These are phyloP conservation scores for Phanerotoma sp. DNA, from an alignment of 2,888 invertebrate genomes.

Conservation along the genomic window DNA sequence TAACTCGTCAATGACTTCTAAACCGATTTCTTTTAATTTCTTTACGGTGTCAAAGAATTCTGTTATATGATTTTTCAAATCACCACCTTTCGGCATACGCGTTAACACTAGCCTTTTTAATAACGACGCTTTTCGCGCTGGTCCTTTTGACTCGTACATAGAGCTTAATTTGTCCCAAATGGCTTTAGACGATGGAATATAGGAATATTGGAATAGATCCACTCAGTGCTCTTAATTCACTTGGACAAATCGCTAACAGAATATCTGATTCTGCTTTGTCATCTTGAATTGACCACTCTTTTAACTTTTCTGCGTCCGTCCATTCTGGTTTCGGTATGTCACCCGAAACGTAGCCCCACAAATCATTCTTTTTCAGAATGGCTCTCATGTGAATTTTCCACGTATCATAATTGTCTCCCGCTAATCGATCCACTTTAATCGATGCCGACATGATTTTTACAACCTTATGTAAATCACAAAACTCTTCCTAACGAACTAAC, in stretches of 20 bases:
- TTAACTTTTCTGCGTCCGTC: not conserved
- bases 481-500: too few relatives aligned
- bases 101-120: conserved; percentile 24
- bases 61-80: conserved; percentile 26
- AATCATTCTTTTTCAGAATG: conserved; percentile 30
- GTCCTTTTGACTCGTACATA: conserved; percentile 24
- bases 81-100: conserved; percentile 27
- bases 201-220: too few relatives aligned
- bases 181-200: conserved; percentile 19
- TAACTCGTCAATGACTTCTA: conserved; percentile 24
- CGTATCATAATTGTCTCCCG: conserved; percentile 28
- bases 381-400: conserved; percentile 30
- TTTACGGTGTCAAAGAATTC: conserved; percentile 27
- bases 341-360: conserved; percentile 31
- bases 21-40: conserved; percentile 26
- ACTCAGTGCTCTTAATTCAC: conserved; percentile 24
- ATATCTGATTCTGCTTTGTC: conserved; percentile 28
- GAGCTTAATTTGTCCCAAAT: conserved; percentile 28
- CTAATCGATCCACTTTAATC: conserved; percentile 2
- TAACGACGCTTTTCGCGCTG: conserved; percentile 25
- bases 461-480: too few relatives aligned
- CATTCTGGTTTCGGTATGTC: conserved; percentile 15
- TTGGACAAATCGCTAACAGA: conserved; percentile 24
- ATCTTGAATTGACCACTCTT: conserved; percentile 23
- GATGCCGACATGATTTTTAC: conserved; percentile 1